phyloP scores from a whole-genome alignment of 2,113 vertebrate species.

The Solea solea region DNA sequence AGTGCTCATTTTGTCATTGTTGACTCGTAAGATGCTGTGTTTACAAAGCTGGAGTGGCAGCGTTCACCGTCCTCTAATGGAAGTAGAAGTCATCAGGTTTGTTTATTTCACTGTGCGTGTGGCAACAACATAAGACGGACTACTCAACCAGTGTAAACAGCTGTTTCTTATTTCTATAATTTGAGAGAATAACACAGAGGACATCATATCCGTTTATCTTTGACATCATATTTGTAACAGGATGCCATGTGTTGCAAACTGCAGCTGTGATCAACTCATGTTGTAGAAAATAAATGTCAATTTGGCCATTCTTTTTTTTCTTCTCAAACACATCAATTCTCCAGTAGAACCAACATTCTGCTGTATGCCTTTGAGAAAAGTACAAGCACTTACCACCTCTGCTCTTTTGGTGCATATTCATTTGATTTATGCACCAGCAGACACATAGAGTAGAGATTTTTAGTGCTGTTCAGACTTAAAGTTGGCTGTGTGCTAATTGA shows the following conservation, averaged over 20 bases:
- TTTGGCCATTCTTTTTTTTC: neutral
- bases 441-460: neutral
- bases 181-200: too few relatives aligned
- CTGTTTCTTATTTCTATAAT: too few relatives aligned
- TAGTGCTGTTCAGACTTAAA: neutral
- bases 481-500: neutral
- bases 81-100: neutral
- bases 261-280: too few relatives aligned
- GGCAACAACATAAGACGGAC: neutral
- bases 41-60: neutral
- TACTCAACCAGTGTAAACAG: neutral
- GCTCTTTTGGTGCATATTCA: neutral
- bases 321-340: neutral
- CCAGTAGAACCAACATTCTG: neutral
- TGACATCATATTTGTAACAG: neutral
- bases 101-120: neutral
- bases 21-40: constrained; percentile 2
- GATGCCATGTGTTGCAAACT: neutral
- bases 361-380: neutral
- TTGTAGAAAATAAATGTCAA: too few relatives aligned
- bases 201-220: neutral
- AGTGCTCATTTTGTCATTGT: neutral
- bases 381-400: neutral
- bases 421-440: neutral
- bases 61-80: neutral